A percentile compares a stretch with the other conserved stretches of the same genome.
phyloP scores from a whole-genome alignment of 2,113 vertebrate species.

The Tiliqua scincoides region DNA sequence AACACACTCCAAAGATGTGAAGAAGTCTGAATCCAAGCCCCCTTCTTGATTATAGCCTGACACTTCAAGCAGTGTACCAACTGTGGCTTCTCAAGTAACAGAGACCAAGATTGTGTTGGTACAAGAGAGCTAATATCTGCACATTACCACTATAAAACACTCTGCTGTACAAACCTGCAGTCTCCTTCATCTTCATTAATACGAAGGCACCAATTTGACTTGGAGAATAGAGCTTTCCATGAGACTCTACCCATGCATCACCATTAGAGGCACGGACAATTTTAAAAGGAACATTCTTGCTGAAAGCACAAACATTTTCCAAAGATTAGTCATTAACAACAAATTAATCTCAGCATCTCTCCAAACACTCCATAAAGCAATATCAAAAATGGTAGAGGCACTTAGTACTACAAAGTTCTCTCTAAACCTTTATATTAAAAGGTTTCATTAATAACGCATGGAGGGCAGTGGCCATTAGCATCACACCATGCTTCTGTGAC shows the following conservation, averaged over 20 bases:
- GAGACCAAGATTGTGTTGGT: not conserved
- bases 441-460: not conserved
- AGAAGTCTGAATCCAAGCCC: not conserved
- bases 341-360: not conserved
- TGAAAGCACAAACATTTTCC: slow-evolving; percentile 65
- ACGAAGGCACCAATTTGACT: slow-evolving; percentile 97
- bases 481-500: no score
- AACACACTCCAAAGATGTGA: not conserved
- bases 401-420: not conserved
- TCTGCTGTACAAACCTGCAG: slow-evolving; percentile 83
- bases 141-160: rapidly evolving
- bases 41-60: not conserved
- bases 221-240: slow-evolving; percentile 96
- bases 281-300: slow-evolving; percentile 96
- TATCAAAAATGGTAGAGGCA: not conserved
- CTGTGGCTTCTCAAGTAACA: not conserved
- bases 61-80: not conserved
- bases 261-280: slow-evolving; percentile 97
- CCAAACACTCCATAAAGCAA: not conserved
- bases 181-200: slow-evolving; percentile 99
- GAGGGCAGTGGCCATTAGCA: not conserved
- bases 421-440: not conserved
- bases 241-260: slow-evolving; percentile 97
- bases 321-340: not conserved
- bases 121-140: not conserved